phyloP scores from a whole-genome alignment of 1,140 invertebrate genomes.

The Trachymyrmex cornetzi region DNA sequence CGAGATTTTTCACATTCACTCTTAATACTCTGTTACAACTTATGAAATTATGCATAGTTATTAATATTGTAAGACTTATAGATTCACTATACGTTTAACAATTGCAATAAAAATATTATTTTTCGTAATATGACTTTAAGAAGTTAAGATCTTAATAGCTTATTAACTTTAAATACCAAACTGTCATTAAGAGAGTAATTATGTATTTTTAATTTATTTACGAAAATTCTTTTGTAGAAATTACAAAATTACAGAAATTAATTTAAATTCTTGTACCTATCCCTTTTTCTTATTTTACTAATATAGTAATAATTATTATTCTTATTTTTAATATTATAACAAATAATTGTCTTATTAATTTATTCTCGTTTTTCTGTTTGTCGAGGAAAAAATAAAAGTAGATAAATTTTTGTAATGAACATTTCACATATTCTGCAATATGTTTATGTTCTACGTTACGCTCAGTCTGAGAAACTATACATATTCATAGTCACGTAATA shows the following conservation, averaged over 20 bases:
- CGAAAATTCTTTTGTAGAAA: neutral
- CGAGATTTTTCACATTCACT: conserved; percentile 24
- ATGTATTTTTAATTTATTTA: neutral
- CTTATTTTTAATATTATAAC: neutral
- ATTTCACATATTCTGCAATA: conserved; percentile 21
- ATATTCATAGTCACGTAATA: conserved; percentile 69
- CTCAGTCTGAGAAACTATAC: conserved; percentile 52
- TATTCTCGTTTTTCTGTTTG: neutral
- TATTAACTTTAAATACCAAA: neutral
- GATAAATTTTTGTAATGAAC: neutral
- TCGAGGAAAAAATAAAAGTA: neutral
- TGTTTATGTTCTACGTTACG: neutral
- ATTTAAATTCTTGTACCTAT: neutral
- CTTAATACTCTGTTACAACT: neutral
- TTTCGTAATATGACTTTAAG: neutral
- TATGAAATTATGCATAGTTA: neutral
- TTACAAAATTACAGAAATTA: conserved; percentile 18
- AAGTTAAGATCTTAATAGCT: neutral
- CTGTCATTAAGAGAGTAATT: neutral
- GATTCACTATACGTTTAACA: neutral
- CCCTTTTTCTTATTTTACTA: neutral
- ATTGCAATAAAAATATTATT: neutral
- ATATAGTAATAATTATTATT: neutral
- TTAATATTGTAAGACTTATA: neutral
- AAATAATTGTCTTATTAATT: neutral